Percentiles rank a stretch among this genome's conserved stretches.
These are phyloP conservation scores for Microchrysa polita DNA, from an alignment of 2,888 invertebrate species.

Conservation along the genomic window DNA sequence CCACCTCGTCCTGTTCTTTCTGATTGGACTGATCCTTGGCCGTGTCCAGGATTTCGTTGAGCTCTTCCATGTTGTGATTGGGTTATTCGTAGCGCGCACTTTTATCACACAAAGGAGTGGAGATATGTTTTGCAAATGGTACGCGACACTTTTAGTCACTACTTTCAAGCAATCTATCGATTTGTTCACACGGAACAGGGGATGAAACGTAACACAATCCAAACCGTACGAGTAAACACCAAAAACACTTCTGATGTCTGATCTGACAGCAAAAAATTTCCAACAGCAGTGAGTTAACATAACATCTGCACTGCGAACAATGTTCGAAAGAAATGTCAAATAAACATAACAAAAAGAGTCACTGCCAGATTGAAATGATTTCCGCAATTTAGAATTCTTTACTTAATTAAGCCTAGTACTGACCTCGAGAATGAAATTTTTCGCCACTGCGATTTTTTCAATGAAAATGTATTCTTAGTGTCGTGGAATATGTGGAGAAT, in stretches of 20 bases:
- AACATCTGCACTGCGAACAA: slow-evolving; percentile 43
- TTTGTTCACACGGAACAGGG: not conserved
- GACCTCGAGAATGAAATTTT: too few species aligned
- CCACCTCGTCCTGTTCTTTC: slow-evolving; percentile 77
- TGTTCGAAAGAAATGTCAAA: slow-evolving; percentile 31
- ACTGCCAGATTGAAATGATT: slow-evolving; percentile 10
- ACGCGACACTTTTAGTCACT: too few species aligned
- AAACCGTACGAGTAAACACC: not conserved
- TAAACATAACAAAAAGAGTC: not conserved
- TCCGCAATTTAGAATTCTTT: too few species aligned
- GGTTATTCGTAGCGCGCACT: not conserved
- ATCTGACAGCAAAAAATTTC: not conserved
- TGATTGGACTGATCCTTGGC: slow-evolving; percentile 65
- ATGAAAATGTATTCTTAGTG: too few species aligned
- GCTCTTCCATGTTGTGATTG: slow-evolving; percentile 58
- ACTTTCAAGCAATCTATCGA: too few species aligned
- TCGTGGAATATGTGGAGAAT: too few species aligned
- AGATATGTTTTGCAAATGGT: too few species aligned
- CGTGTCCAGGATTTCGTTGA: slow-evolving; percentile 63
- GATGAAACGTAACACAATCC: not conserved
- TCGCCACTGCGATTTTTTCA: too few species aligned
- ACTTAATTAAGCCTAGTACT: too few species aligned
- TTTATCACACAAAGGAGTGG: too few species aligned
- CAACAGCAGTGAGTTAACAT: not conserved
- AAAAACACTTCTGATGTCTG: not conserved